A percentile compares a stretch with the other conserved stretches of the same genome.
These are phyloP conservation scores for Zelleria hepariella DNA, from an alignment of 2,888 invertebrate genomes.

Conservation along the genomic window DNA sequence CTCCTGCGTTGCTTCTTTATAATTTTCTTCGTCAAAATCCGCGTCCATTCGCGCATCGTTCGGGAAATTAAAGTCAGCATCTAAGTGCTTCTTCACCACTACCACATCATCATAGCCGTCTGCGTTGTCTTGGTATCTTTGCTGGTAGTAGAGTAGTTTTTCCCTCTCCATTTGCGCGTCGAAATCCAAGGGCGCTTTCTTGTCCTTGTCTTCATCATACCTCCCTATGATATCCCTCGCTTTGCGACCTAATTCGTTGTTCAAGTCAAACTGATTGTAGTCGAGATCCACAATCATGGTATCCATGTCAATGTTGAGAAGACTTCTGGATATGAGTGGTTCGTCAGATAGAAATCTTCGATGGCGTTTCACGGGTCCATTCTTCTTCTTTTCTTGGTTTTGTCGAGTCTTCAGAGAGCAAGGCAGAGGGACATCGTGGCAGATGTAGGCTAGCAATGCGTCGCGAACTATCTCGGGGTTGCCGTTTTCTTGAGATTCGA, in stretches of 20 bases:
- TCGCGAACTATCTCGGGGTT: slow-evolving; percentile 84
- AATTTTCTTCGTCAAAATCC: slow-evolving; percentile 56
- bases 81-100: slow-evolving; percentile 62
- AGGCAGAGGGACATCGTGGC: slow-evolving; percentile 86
- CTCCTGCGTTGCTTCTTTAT: slow-evolving; percentile 50
- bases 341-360: slow-evolving; percentile 23
- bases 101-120: slow-evolving; percentile 64
- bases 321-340: slow-evolving; percentile 26
- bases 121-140: slow-evolving; percentile 47
- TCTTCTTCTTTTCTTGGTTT: slow-evolving; percentile 13
- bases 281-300: slow-evolving; percentile 57
- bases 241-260: slow-evolving; percentile 56
- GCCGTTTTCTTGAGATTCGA: slow-evolving; percentile 76
- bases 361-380: slow-evolving; percentile 15
- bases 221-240: slow-evolving; percentile 58
- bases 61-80: slow-evolving; percentile 66
- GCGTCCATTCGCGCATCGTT: slow-evolving; percentile 58
- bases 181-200: slow-evolving; percentile 52
- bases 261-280: slow-evolving; percentile 57
- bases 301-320: slow-evolving; percentile 53
- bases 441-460: slow-evolving; percentile 85
- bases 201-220: slow-evolving; percentile 43
- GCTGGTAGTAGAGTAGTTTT: slow-evolving; percentile 61
- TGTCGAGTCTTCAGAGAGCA: slow-evolving; percentile 69
- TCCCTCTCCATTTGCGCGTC: slow-evolving; percentile 69